Evolutionary conservation across 2,888 invertebrate genomes (phyloP).

Genomic region (Andrena marginata): DNA sequence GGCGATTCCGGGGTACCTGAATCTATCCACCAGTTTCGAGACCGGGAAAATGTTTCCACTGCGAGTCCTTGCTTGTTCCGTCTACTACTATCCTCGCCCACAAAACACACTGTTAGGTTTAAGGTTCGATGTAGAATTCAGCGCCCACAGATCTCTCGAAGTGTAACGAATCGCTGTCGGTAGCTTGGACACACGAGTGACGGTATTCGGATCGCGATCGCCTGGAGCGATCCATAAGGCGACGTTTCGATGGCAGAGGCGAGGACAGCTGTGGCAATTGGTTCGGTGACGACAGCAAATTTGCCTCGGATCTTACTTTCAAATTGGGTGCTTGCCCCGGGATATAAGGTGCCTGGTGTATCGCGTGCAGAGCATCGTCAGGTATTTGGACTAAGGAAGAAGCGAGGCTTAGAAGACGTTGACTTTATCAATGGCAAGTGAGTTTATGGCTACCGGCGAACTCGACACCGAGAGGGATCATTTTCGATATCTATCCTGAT

Average conservation of each 20-base stretch:
- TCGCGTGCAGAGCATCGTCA: not conserved
- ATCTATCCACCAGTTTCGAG: too few species aligned
- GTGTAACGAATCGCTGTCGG: slow-evolving; percentile 22
- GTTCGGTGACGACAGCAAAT: slow-evolving; percentile 28
- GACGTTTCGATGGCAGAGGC: slow-evolving; percentile 20
- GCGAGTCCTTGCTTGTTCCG: too few species aligned
- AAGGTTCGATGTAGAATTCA: too few species aligned
- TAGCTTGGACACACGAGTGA: slow-evolving; percentile 19
- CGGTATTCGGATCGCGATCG: slow-evolving; percentile 35
- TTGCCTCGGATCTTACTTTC: slow-evolving; percentile 22
- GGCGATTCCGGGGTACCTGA: too few species aligned
- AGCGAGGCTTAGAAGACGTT: too few species aligned
- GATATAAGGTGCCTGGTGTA: not conserved
- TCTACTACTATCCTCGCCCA: too few species aligned
- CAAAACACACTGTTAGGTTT: too few species aligned
- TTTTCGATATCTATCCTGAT: not conserved
- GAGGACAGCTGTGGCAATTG: slow-evolving; percentile 8
- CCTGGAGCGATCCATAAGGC: slow-evolving; percentile 21
- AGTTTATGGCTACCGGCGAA: not conserved
- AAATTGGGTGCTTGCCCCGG: not conserved
- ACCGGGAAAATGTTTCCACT: too few species aligned
- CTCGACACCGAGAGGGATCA: too few species aligned
- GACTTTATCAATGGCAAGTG: not conserved
- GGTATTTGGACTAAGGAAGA: not conserved
- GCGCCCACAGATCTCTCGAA: too few species aligned